Evolutionary conservation across 2,797 vertebrate genomes (phyloP), one percentile per base, ranked within the genome.

Genomic region (Alauda arvensis): DNA sequence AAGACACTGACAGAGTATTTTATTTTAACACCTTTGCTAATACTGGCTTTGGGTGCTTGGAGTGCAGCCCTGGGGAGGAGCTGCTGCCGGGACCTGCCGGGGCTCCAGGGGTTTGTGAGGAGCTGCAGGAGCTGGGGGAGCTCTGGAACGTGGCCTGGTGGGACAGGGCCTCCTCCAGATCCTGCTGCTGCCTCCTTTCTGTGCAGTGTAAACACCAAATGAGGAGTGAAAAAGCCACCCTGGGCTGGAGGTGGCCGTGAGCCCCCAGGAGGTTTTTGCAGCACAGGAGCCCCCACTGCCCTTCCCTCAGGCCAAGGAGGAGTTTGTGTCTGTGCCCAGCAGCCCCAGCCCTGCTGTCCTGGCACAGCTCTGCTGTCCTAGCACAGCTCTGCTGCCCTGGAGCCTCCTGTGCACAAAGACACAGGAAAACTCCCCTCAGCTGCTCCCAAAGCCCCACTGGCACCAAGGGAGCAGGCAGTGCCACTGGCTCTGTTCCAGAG

Each of bases 1-100:
- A 86, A 92, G 79, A 92, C 88, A 79, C 83, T 86, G 80, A 84
- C 49, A 48, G 34, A 42, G 24, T 34, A 49, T 82, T 88, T 78
- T 17, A 42, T 37, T 37, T 9, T 18, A 78, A 40, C 60, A 9
- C 77, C 68, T 51, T 34, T 55, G 68, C 91, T 89, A 7, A 66
- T 65, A 56, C 46, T 26, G 90, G 75, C 85, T 90, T 83, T 69
- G 77, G 88, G 91, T 87, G 84, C 68, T 80, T 13, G 43, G 33
- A 63, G 3, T 8, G 19, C 43, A 57, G 23, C 43, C 69, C 49
- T 12, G 33, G 37, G 68, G 61, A 42, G 68, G 61, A 42, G 83
- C 75, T 15, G 20, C 68, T 28, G 56, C 42, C 67, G 33, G n/a
- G 79, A 66, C 60, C 79, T 19, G 53, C 80, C 24, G 39, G 69